Conservation (phyloP, 2,888 invertebrate species). For the Julus scandinavius region DNA sequence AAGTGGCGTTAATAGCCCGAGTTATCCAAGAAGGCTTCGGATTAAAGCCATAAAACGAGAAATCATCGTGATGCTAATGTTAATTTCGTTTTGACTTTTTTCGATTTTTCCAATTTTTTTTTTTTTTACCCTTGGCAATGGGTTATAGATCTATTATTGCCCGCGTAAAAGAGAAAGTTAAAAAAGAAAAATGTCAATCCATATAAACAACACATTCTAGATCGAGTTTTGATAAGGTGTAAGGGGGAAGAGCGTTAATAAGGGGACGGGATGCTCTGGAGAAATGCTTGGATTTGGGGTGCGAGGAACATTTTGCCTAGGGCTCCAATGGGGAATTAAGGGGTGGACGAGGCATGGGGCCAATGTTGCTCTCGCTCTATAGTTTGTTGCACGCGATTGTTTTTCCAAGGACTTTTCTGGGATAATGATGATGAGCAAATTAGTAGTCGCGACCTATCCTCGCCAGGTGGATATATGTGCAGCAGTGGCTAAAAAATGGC, state of each 20-base stretch:
- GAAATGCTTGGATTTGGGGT: background rate
- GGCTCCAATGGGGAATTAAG: background rate
- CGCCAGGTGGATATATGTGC: conserved; percentile 34
- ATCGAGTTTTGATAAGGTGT: background rate
- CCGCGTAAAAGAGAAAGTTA: background rate
- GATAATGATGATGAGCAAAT: conserved; percentile 51
- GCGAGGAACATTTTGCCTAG: background rate
- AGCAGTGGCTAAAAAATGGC: background rate
- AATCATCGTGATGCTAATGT: conserved; percentile 40
- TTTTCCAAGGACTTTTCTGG: conserved; percentile 48
- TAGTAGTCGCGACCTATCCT: conserved; percentile 51
- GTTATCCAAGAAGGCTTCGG: background rate
- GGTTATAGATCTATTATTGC: background rate
- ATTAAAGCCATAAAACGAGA: conserved; percentile 13
- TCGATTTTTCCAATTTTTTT: background rate
- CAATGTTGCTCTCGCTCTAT: background rate
- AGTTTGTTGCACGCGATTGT: conserved; percentile 41
- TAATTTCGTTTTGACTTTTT: background rate
- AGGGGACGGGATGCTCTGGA: background rate
- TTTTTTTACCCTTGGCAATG: background rate
- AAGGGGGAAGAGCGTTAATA: background rate
- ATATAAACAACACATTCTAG: conserved; percentile 43
- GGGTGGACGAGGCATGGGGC: background rate
- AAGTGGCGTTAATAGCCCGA: background rate
- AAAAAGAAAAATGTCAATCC: conserved; percentile 25